Conservation (phyloP, 2,113 vertebrate species). For the Chaetorhynchus papuensis region DNA sequence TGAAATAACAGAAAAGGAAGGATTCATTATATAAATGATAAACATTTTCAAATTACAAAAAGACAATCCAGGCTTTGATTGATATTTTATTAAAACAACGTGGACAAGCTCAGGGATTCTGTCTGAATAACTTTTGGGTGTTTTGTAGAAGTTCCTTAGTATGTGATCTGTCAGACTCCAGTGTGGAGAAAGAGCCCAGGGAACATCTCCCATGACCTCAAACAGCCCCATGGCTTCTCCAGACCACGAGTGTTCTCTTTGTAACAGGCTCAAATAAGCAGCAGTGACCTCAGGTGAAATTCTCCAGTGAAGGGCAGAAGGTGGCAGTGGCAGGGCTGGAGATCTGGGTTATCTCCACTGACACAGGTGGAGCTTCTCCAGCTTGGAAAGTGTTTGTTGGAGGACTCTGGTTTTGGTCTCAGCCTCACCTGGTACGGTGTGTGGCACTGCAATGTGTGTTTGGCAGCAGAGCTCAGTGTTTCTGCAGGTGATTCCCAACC, state of each 20-base stretch:
- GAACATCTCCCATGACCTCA: not conserved
- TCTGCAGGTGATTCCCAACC: accelerated
- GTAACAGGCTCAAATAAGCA: not conserved
- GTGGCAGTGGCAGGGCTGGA: not conserved
- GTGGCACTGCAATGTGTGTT: accelerated
- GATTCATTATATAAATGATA: not conserved
- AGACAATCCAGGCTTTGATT: not conserved
- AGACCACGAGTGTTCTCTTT: not conserved
- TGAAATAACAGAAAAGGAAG: constrained; percentile 1
- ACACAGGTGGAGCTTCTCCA: not conserved
- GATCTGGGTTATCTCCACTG: accelerated
- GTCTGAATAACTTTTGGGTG: not conserved
- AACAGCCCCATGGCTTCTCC: not conserved
- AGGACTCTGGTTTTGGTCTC: not conserved
- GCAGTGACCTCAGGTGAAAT: not conserved
- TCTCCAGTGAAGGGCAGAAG: not conserved
- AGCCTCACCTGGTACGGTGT: accelerated
- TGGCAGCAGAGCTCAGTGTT: not conserved
- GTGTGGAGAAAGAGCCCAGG: not conserved
- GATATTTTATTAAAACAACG: not conserved
- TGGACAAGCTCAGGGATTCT: not conserved
- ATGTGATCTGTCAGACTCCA: not conserved
- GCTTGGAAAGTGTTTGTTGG: not conserved
- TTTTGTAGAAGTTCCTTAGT: not conserved
- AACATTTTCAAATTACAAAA: not conserved